A percentile compares a stretch with the other conserved stretches of the same genome.
Conservation (phyloP, 2,113 vertebrate genomes). For the Antennarius striatus region DNA sequence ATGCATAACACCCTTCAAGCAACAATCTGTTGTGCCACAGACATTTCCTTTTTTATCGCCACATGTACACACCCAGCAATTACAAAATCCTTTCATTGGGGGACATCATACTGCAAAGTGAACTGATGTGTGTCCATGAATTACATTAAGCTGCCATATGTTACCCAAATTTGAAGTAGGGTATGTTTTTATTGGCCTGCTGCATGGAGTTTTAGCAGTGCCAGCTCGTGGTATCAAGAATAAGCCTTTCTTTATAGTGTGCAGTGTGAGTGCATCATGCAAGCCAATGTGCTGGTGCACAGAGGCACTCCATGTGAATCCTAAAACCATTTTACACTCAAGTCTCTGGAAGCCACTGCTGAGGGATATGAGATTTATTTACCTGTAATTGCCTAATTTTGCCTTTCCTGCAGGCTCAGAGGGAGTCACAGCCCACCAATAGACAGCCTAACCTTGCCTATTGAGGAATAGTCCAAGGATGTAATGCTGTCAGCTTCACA, state of each 20-base stretch:
- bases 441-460: slow-evolving; percentile 73
- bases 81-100: slow-evolving; percentile 1
- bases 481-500: slow-evolving; percentile 76
- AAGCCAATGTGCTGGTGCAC: slow-evolving; percentile 57
- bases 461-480: slow-evolving; percentile 75
- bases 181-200: slow-evolving; percentile 37
- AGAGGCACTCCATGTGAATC: slow-evolving; percentile 66
- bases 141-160: slow-evolving; percentile 41
- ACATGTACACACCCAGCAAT: slow-evolving; percentile 9
- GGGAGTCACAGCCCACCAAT: slow-evolving; percentile 62
- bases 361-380: slow-evolving; percentile 77
- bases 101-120: slow-evolving; percentile 13
- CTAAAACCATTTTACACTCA: slow-evolving; percentile 69
- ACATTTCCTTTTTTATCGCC: neutral
- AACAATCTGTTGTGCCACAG: slow-evolving; percentile 23
- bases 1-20: neutral
- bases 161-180: slow-evolving; percentile 35
- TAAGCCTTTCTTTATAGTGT: slow-evolving; percentile 41
- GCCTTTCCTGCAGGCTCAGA: slow-evolving; percentile 64
- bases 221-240: slow-evolving; percentile 21
- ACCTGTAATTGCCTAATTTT: slow-evolving; percentile 78
- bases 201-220: slow-evolving; percentile 34
- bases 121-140: slow-evolving; percentile 14
- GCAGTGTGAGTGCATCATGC: slow-evolving; percentile 53
- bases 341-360: slow-evolving; percentile 71